phyloP scores from a whole-genome alignment of 2,797 vertebrate genomes.

The Myotis findleyi region DNA sequence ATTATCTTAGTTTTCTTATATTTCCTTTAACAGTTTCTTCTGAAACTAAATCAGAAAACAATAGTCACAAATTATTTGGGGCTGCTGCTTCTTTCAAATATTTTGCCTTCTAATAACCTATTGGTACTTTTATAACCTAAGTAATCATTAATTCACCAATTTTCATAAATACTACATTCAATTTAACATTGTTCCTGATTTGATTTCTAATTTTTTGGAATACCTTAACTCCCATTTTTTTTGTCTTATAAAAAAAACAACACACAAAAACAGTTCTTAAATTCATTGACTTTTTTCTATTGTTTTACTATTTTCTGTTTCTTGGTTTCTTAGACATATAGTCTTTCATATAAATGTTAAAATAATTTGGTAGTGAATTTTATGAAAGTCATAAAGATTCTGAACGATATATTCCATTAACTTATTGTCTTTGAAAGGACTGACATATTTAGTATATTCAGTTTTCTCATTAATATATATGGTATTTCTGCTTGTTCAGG shows the following conservation, averaged over 20 bases:
- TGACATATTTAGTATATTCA: background rate
- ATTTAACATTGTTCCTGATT: background rate
- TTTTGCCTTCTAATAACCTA: background rate
- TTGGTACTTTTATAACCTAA: background rate
- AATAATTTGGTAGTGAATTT: conserved; percentile 35
- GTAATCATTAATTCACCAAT: background rate
- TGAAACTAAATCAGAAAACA: conserved; percentile 19
- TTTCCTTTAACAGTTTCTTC: background rate
- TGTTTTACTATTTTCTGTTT: background rate
- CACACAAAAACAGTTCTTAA: background rate
- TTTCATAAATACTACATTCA: background rate
- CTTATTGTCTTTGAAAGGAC: background rate
- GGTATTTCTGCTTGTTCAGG: background rate
- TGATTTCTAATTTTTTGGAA: background rate
- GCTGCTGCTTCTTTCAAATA: conserved; percentile 9
- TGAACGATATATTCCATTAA: background rate
- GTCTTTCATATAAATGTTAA: background rate
- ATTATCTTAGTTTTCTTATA: background rate
- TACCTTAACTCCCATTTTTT: background rate
- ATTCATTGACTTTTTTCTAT: background rate
- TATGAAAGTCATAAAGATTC: conserved; percentile 34
- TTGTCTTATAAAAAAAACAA: background rate
- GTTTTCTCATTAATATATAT: conserved; percentile 18
- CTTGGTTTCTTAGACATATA: background rate
- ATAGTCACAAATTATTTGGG: background rate